A percentile compares a stretch with the other conserved stretches of the same genome.
Conservation (phyloP, 2,113 vertebrate species). For the Macquaria ambigua region DNA sequence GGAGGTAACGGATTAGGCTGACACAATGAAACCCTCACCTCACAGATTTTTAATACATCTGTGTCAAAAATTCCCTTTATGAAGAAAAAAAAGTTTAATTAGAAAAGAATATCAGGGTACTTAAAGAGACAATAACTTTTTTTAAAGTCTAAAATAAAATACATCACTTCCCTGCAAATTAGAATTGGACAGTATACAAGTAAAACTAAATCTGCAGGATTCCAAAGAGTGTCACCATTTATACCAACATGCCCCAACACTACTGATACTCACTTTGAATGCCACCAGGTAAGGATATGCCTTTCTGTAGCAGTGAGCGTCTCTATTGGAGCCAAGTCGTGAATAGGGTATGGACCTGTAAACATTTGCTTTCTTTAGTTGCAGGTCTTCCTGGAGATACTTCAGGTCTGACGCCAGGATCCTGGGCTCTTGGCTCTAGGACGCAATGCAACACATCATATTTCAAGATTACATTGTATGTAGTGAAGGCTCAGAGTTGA, state of each 20-base stretch:
- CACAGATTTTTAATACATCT: background rate
- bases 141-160: background rate
- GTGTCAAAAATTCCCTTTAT: background rate
- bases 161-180: background rate
- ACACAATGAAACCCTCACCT: background rate
- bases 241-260: background rate
- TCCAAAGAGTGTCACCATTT: background rate
- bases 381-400: constrained; percentile 81
- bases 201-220: background rate
- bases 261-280: constrained; percentile 77
- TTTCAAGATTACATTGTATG: background rate
- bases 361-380: constrained; percentile 80
- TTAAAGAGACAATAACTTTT: background rate
- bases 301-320: constrained; percentile 85
- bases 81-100: background rate
- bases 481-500: background rate
- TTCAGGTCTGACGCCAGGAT: constrained; percentile 71
- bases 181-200: too few relatives aligned
- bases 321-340: constrained; percentile 82
- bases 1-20: background rate
- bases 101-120: background rate
- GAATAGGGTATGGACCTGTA: constrained; percentile 85
- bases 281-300: constrained; percentile 82
- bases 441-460: background rate
- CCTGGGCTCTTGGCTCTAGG: constrained; percentile 67